Conservation (phyloP, 2,888 invertebrate genomes). For the Gerris lacustris region DNA sequence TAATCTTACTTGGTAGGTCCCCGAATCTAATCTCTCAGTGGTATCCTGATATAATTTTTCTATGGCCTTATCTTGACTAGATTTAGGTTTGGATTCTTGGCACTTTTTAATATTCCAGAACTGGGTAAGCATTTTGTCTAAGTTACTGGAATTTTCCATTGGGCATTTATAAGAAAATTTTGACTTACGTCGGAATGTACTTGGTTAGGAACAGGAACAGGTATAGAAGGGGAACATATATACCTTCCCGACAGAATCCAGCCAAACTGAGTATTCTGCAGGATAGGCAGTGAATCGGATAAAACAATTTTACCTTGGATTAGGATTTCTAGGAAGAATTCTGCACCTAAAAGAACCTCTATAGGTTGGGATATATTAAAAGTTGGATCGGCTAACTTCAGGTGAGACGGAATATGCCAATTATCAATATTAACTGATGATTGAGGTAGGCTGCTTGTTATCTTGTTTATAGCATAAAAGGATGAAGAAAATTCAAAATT, state of each 20-base stretch:
- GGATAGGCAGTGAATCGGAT: background rate
- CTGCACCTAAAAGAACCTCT: constrained; percentile 11
- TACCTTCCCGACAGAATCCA: background rate
- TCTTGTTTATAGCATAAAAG: constrained; percentile 7
- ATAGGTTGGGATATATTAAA: constrained; percentile 2
- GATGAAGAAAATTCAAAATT: background rate
- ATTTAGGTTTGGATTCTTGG: background rate
- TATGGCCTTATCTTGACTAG: background rate
- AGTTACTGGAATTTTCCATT: background rate
- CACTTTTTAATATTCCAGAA: background rate
- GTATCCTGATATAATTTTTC: constrained; percentile 4
- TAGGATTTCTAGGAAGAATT: constrained; percentile 12
- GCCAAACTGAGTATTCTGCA: background rate
- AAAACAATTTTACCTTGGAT: constrained; percentile 13
- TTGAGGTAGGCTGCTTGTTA: constrained; percentile 10
- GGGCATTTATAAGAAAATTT: background rate
- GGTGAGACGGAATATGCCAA: constrained; percentile 13
- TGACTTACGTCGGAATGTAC: background rate
- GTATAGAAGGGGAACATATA: background rate
- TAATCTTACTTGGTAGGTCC: constrained; percentile 14
- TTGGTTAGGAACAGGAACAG: background rate
- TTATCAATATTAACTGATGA: background rate
- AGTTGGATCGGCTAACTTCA: constrained; percentile 11
- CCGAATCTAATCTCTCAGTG: constrained; percentile 3
- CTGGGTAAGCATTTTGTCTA: background rate